Base-by-base conservation (phyloP, 2,113 vertebrate species). In the Clarias macrocephalus region DNA sequence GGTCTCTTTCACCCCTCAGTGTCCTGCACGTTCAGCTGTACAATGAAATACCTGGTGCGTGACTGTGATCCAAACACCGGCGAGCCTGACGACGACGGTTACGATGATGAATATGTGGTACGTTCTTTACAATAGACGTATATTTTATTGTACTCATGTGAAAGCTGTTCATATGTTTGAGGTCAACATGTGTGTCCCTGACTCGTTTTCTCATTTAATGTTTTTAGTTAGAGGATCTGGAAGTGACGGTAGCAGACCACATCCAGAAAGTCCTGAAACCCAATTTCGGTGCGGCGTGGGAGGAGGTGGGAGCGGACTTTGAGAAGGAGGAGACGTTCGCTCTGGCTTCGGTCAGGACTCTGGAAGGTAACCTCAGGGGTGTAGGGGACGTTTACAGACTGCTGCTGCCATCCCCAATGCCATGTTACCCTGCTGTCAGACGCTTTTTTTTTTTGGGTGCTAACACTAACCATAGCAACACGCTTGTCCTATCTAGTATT, bases 241-340 rank as follows among this genome's bases (percentile, higher is more conserved):
- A 99, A 89, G 97, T 99, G 80, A 97, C 96, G 0, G 93, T 99
- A 9, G 96, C 97, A 0, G 98, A 99, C 88, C 98, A 99, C 84
- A 97, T 99, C 85, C 98, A 99, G 94, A 99, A 97, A 86, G 96
- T 99, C 42, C 88, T 99, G 21, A 99, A 99, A 85, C 97, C 98
- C 1, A 99, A 98, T 93, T 99, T 99, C 0, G 96, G 95, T 30
- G 98, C 97, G 7, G 98, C 98, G 0, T 99, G 98, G 98, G 98
- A 99, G 10, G 98, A 99, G 91, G 95, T 99, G 48, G 98, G 98
- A 76, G 97, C 97, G 0, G 94, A 96, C n/a, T 97, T 96, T 92
- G 98, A 99, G 93, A 99, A 99, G 73, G 98, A 99, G 52, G 98
- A 99, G 93, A 99, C 98, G 0, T 99, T 99, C 80, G 98, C 98